phyloP scores from a whole-genome alignment of 2,113 vertebrate species.

The Lutjanus erythropterus region DNA sequence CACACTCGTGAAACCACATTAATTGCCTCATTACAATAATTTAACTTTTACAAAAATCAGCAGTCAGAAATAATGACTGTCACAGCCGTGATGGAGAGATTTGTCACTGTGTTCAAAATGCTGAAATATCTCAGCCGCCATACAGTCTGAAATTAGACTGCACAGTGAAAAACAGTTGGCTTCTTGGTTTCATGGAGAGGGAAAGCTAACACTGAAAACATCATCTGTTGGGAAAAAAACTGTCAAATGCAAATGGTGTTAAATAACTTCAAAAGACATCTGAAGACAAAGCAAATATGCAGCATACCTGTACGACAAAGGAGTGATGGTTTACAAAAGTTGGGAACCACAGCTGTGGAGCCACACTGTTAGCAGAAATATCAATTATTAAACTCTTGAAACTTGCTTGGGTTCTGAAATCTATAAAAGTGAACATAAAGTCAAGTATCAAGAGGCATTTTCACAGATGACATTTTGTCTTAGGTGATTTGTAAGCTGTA shows the following conservation, averaged over 20 bases:
- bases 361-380: background rate
- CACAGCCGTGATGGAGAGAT: background rate
- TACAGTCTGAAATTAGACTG: background rate
- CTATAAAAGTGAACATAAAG: background rate
- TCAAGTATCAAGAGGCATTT: background rate
- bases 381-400: background rate
- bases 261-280: background rate
- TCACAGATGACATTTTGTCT: background rate
- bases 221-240: background rate
- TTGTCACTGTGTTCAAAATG: background rate
- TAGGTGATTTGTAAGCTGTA: too few relatives aligned
- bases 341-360: background rate
- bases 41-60: background rate
- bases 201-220: background rate
- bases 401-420: background rate
- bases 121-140: background rate
- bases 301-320: background rate
- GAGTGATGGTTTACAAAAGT: background rate
- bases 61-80: slow-evolving; percentile 5
- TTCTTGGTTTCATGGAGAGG: background rate
- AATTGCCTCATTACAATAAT: slow-evolving; percentile 12
- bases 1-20: background rate
- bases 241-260: background rate
- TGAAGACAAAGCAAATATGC: background rate
- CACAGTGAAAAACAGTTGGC: background rate